Conservation (phyloP, 2,797 vertebrate species). For the Neopelma chrysocephalum region DNA sequence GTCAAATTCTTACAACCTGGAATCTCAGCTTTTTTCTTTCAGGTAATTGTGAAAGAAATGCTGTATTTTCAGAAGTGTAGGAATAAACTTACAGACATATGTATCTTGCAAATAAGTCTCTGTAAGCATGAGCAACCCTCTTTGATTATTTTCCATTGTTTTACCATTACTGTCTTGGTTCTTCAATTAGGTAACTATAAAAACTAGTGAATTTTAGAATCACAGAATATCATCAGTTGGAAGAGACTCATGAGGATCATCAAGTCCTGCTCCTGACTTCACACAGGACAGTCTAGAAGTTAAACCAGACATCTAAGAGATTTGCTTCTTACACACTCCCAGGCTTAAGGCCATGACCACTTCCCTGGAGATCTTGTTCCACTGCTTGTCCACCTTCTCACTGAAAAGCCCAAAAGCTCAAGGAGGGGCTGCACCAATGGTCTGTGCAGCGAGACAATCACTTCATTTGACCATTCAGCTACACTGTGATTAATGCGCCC, state of each 20-base stretch:
- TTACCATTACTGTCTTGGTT: not conserved
- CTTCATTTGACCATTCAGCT: not conserved
- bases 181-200: not conserved
- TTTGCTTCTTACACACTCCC: not conserved
- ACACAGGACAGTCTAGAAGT: not conserved
- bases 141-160: not conserved
- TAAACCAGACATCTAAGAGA: not conserved
- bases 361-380: not conserved
- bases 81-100: not conserved
- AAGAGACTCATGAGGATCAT: not conserved
- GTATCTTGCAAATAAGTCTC: not conserved
- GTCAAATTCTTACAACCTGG: not conserved
- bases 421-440: not conserved
- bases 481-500: not conserved
- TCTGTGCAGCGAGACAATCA: no score
- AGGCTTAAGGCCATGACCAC: not conserved
- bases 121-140: not conserved
- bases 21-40: not conserved
- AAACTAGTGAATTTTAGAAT: not conserved
- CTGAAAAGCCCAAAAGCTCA: not conserved
- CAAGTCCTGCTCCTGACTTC: not conserved
- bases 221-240: not conserved
- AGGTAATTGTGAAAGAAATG: not conserved
- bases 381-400: not conserved
- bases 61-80: not conserved